Evolutionary conservation across 2,797 vertebrate species (phyloP).

Genomic region (Pipistrellus pipistrellus): DNA sequence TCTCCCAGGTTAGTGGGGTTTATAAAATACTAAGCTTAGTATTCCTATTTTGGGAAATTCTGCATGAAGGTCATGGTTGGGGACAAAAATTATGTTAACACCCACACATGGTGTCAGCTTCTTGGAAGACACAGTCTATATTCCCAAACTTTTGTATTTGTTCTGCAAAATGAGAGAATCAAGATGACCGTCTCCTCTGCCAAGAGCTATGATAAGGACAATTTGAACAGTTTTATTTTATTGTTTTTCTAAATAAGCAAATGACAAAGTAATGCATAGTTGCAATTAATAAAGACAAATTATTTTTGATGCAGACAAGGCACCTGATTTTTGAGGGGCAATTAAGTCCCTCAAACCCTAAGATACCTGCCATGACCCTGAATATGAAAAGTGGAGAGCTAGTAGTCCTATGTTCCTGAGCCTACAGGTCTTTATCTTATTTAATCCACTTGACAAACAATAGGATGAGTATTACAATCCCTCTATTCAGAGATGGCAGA

Average conservation of each 20-base stretch:
- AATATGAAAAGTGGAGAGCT: not conserved
- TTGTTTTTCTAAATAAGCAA: slow-evolving; percentile 25
- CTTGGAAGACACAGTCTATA: not conserved
- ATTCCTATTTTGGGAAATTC: not conserved
- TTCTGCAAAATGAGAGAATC: not conserved
- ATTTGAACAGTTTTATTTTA: not conserved
- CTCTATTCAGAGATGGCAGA: slow-evolving; percentile 12
- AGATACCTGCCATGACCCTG: not conserved
- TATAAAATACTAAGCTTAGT: slow-evolving; percentile 45
- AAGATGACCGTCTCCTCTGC: not conserved
- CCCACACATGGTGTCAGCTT: not conserved
- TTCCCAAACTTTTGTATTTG: not conserved
- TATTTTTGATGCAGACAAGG: not conserved
- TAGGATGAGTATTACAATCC: not conserved
- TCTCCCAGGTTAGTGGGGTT: slow-evolving; percentile 52
- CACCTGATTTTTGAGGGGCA: not conserved
- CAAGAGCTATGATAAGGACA: not conserved
- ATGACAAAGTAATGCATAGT: not conserved
- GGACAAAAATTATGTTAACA: not conserved
- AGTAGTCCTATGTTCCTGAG: not conserved
- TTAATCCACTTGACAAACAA: not conserved
- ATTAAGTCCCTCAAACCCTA: not conserved
- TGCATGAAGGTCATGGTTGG: not conserved
- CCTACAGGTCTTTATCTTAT: not conserved
- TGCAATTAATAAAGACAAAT: not conserved